A percentile compares a stretch with the other conserved stretches of the same genome.
Conservation (phyloP, 1,140 invertebrate genomes). For the Zaprionus gabonicus region DNA sequence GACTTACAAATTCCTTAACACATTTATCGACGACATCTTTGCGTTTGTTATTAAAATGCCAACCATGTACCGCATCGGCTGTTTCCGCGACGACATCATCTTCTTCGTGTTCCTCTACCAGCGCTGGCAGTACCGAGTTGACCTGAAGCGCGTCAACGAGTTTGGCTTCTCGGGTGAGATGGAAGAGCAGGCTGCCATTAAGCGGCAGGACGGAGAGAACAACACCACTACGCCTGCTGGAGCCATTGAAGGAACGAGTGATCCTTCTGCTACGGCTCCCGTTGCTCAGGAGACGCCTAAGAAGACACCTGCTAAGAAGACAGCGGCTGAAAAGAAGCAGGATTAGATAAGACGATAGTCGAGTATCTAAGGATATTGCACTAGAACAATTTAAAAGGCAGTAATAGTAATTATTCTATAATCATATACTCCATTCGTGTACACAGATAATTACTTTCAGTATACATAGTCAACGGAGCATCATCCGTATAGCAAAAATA, state of each 20-base stretch:
- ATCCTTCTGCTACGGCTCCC: slow-evolving; percentile 1
- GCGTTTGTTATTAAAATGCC: slow-evolving; percentile 99
- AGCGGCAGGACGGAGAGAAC: slow-evolving; percentile 39
- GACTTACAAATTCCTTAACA: slow-evolving; percentile 99
- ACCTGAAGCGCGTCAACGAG: slow-evolving; percentile 97
- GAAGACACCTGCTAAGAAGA: slow-evolving; percentile 63
- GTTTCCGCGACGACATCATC: slow-evolving; percentile 99
- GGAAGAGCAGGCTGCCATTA: slow-evolving; percentile 85
- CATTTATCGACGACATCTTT: slow-evolving; percentile 99
- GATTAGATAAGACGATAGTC: slow-evolving; percentile 56
- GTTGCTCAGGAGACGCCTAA: slow-evolving; percentile 15
- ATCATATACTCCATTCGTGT: slow-evolving; percentile 29
- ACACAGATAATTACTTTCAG: slow-evolving; percentile 44
- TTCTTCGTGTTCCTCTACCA: slow-evolving; percentile 99
- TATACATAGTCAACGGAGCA: slow-evolving; percentile 43
- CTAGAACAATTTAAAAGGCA: slow-evolving; percentile 46
- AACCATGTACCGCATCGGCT: slow-evolving; percentile 97
- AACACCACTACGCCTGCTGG: slow-evolving; percentile 13
- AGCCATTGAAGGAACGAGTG: slow-evolving; percentile 53
- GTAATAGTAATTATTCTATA: slow-evolving; percentile 11
- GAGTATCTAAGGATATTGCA: slow-evolving; percentile 16
- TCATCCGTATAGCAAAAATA: slow-evolving; percentile 37
- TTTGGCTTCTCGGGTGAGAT: slow-evolving; percentile 95
- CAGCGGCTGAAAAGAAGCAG: slow-evolving; percentile 76
- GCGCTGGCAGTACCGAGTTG: slow-evolving; percentile 98